These are phyloP conservation scores for Leucophora obtusa DNA, from an alignment of 2,888 invertebrate genomes.

Conservation along the genomic window DNA sequence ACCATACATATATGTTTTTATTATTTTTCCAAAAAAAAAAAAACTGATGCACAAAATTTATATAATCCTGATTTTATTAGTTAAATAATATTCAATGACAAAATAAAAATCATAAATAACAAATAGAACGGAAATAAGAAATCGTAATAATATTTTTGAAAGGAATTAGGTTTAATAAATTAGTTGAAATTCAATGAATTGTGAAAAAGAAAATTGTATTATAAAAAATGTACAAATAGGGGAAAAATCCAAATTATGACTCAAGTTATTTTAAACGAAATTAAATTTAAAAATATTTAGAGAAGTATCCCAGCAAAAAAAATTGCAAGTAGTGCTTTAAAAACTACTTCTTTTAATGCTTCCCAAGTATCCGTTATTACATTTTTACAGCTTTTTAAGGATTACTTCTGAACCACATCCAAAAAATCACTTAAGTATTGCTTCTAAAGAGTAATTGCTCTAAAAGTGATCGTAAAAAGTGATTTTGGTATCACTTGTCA, in stretches of 20 bases:
- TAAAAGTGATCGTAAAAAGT: no score
- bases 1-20: neutral
- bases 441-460: no score
- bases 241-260: neutral
- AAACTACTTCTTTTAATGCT: no score
- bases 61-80: conserved; percentile 2
- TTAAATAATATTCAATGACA: neutral
- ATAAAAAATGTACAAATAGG: neutral
- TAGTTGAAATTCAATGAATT: neutral
- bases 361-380: no score
- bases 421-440: no score
- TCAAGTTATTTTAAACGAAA: neutral
- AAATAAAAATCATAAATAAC: neutral
- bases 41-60: neutral
- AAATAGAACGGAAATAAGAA: neutral
- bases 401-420: no score
- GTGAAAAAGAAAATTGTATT: neutral
- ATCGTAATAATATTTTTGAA: neutral
- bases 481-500: no score
- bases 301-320: no score
- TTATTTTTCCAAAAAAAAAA: neutral
- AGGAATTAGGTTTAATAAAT: neutral
- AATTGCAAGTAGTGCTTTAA: no score
- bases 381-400: no score
- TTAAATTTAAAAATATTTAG: no score